These are phyloP conservation scores for Napeogenes sylphis DNA, from an alignment of 2,888 invertebrate genomes.

Conservation along the genomic window DNA sequence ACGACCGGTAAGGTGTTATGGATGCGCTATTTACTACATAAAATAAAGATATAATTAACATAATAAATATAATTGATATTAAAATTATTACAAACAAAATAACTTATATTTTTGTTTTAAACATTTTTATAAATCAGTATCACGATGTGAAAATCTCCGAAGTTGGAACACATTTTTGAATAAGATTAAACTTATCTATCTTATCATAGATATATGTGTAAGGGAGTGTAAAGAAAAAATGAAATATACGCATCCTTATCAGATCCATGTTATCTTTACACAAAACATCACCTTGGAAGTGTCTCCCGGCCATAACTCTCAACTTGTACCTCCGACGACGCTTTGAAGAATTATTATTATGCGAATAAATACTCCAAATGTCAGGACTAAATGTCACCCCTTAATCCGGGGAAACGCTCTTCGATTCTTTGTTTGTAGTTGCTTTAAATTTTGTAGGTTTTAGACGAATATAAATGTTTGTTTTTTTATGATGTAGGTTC, in stretches of 20 bases:
- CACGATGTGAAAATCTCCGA: too few relatives aligned
- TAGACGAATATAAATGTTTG: neutral
- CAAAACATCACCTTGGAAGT: constrained; percentile 63
- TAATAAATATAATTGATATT: neutral
- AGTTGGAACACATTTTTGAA: neutral
- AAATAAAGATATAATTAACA: constrained; percentile 11
- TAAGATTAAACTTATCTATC: neutral
- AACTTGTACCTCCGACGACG: constrained; percentile 68
- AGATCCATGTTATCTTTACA: constrained; percentile 43
- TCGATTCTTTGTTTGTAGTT: constrained; percentile 52
- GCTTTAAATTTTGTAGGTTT: constrained; percentile 49
- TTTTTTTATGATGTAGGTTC: neutral
- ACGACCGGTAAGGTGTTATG: constrained; percentile 52
- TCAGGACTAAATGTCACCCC: constrained; percentile 78
- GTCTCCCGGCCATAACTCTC: constrained; percentile 72
- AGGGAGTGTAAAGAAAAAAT: neutral
- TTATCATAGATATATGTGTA: neutral
- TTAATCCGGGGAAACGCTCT: constrained; percentile 45
- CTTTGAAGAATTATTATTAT: constrained; percentile 80
- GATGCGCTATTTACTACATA: constrained; percentile 36
- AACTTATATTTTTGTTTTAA: neutral
- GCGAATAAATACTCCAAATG: constrained; percentile 83
- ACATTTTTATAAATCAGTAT: neutral
- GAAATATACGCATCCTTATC: neutral
- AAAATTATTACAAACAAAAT: neutral